phyloP scores from a whole-genome alignment of 2,797 vertebrate species.

The Rhynchonycteris naso region DNA sequence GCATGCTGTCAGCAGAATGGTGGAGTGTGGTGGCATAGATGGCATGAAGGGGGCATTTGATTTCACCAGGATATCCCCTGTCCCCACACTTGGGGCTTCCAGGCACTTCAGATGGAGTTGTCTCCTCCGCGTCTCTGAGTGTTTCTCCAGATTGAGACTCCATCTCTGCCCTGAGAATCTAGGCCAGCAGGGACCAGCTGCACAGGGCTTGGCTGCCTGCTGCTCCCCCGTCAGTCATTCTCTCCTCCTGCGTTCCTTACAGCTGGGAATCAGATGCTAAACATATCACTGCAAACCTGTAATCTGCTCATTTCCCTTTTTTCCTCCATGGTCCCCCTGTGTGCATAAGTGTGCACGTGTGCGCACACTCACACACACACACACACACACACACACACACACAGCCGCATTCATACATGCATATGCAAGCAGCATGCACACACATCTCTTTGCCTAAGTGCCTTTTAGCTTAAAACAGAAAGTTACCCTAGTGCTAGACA shows the following conservation, averaged over 20 bases:
- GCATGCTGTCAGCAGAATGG: background rate
- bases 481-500: background rate
- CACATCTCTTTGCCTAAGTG: background rate
- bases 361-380: too few species aligned
- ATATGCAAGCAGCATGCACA: background rate
- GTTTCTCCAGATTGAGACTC: background rate
- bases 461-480: background rate
- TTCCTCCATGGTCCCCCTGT: background rate
- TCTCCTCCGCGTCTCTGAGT: background rate
- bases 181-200: background rate
- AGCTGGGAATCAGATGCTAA: background rate
- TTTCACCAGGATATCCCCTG: background rate
- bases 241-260: background rate
- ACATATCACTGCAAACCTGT: background rate
- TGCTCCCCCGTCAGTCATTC: background rate
- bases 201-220: background rate
- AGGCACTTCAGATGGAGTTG: background rate
- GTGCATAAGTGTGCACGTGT: too few species aligned
- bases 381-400: accelerated
- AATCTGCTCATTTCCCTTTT: background rate
- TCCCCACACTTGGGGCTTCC: background rate
- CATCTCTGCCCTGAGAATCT: background rate
- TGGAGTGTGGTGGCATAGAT: accelerated
- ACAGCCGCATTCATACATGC: background rate
- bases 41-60: too few species aligned